Evolutionary conservation across 2,888 invertebrate genomes (phyloP).

Genomic region (Mythimna lalbum): DNA sequence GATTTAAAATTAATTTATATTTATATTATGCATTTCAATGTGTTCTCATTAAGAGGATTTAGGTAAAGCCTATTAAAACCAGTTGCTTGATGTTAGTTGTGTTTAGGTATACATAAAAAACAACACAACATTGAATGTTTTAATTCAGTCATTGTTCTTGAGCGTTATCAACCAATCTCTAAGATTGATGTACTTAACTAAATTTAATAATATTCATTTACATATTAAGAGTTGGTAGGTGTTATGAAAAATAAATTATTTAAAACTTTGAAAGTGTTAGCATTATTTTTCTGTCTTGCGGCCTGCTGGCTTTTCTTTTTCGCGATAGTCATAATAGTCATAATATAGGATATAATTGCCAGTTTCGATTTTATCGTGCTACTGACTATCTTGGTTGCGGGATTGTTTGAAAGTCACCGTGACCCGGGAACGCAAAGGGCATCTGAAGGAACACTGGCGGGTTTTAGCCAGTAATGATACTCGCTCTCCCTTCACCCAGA

Average conservation of each 20-base stretch:
- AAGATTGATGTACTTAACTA: neutral
- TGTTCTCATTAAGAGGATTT: neutral
- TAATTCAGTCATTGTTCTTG: conserved; percentile 1
- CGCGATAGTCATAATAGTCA: too few relatives aligned
- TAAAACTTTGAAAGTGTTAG: neutral
- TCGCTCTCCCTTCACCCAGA: too few relatives aligned
- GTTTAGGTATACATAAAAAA: too few relatives aligned
- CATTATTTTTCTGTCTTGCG: neutral
- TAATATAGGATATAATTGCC: too few relatives aligned
- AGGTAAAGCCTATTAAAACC: neutral
- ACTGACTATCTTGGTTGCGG: too few relatives aligned
- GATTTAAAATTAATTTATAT: too few relatives aligned
- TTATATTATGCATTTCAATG: neutral
- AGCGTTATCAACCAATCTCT: conserved; percentile 6
- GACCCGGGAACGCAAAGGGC: too few relatives aligned
- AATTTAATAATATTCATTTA: neutral
- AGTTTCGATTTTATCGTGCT: too few relatives aligned
- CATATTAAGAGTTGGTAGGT: neutral
- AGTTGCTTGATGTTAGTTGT: neutral
- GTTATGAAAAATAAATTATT: neutral
- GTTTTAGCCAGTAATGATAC: too few relatives aligned
- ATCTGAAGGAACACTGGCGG: too few relatives aligned
- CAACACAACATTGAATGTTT: neutral
- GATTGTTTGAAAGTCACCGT: too few relatives aligned
- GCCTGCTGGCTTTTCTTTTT: neutral